A percentile compares a stretch with the other conserved stretches of the same genome.
These are phyloP conservation scores for Fundulus diaphanus DNA, from an alignment of 2,797 vertebrate genomes.

Conservation along the genomic window DNA sequence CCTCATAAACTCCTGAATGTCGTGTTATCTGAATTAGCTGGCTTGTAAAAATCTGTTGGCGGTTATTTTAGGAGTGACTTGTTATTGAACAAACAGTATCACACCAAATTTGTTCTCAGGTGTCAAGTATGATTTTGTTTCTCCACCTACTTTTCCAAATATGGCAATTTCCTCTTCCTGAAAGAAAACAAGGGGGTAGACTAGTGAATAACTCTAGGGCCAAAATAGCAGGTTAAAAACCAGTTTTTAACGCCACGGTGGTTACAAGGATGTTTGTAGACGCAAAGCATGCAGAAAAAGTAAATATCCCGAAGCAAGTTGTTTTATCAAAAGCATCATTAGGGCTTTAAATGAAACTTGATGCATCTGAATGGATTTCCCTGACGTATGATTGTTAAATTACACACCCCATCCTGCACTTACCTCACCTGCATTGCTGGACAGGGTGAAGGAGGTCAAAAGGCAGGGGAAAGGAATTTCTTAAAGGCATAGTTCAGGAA, in stretches of 20 bases:
- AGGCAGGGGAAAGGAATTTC: background rate
- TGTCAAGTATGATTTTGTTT: background rate
- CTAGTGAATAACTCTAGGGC: background rate
- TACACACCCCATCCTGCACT: background rate
- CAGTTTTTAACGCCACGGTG: background rate
- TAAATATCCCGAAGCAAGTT: background rate
- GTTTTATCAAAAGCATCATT: background rate
- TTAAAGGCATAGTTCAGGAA: background rate
- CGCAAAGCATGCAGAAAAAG: background rate
- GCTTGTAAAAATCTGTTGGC: background rate
- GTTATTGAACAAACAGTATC: background rate
- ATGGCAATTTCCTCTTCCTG: background rate
- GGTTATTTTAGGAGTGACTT: background rate
- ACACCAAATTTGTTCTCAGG: background rate
- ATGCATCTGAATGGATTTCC: background rate
- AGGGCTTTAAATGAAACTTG: background rate
- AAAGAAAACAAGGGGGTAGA: background rate
- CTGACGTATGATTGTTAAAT: conserved; percentile 3
- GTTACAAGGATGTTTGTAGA: background rate
- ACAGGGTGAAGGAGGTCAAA: background rate
- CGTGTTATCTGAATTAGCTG: background rate
- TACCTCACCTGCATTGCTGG: background rate
- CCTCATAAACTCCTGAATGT: background rate
- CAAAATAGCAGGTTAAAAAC: background rate
- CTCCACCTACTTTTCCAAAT: conserved; percentile 1